Base-by-base conservation (phyloP, 2,888 invertebrate genomes). In the Calameuta filiformis region DNA sequence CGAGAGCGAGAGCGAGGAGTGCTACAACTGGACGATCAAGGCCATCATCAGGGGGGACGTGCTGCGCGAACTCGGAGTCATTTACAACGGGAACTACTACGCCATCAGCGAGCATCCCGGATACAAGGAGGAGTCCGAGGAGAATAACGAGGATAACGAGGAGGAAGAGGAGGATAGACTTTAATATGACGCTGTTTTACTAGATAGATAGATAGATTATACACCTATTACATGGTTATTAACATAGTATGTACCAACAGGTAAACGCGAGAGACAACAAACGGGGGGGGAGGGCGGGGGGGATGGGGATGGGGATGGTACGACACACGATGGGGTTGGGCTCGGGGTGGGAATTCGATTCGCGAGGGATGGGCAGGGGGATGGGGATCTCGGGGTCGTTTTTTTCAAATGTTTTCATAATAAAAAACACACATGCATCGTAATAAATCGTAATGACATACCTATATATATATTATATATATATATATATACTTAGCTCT, bases 1-100 rank as follows among this genome's bases (percentile, higher is more conserved):
- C 80, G 98, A 98, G 92, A 96, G 96, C 86, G 98, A 98, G 92
- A 97, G 97, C 92, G 97, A 97, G 92, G 97, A 98, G 92, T 97
- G 97, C 91, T 97, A 97, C 94, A 97, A 98, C 92, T 98, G 98
- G 98, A 98, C 98, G 92, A 98, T 98, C 93, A 98, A 97, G 92
- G 98, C 98, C 88, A 97, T 97, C 87, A 98, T 98, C 90, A 94
- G 97, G 81, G 98, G 98, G 76, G 97, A 98, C 92, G 96, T 97
- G 87, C 93, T 98, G 88, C 94, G 97, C 79, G 98, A 98, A 92
- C 94, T 98, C 82, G 98, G 98, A 82, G 97, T 98, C 86, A 97
- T 98, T 91, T 98, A 98, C 93, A 97, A 98, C 92, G 97, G 97
- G 82, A 98, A 97, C 93, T 98, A 97, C 92, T 98, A 98, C 93